Percentiles rank a stretch among this genome's conserved stretches.
Evolutionary conservation across 2,113 vertebrate genomes (phyloP).

Genomic region (Aramus guarauna): DNA sequence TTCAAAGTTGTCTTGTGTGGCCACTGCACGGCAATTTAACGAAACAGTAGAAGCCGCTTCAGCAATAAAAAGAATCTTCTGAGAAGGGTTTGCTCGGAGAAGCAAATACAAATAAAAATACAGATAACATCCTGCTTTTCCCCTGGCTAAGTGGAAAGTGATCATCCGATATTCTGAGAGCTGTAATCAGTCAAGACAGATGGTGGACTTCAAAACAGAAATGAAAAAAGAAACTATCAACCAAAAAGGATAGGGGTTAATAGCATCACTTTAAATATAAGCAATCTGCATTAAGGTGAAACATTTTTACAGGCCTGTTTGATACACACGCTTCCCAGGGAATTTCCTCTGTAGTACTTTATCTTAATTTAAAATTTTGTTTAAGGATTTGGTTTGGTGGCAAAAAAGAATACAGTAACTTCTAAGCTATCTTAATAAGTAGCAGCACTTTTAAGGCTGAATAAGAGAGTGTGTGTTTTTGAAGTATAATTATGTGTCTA

Average conservation of each 20-base stretch:
- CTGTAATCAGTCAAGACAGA: conserved; percentile 43
- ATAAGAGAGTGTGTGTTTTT: neutral
- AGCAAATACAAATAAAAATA: neutral
- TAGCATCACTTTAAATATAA: conserved; percentile 31
- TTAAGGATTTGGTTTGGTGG: conserved; percentile 37
- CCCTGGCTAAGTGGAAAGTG: neutral
- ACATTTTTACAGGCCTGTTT: conserved; percentile 8
- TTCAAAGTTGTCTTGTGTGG: neutral
- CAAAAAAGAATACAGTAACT: conserved; percentile 19
- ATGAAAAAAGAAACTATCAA: conserved; percentile 21
- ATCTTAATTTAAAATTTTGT: conserved; percentile 61
- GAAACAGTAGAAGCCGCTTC: neutral
- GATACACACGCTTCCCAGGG: conserved; percentile 3
- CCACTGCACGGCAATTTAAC: neutral
- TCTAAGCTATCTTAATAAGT: conserved; percentile 19
- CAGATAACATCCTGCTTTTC: neutral
- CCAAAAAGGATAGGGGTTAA: conserved; percentile 26
- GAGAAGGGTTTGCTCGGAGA: neutral
- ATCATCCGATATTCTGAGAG: neutral
- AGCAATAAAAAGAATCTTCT: neutral
- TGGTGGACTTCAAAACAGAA: conserved; percentile 52
- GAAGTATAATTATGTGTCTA: conserved; percentile 15
- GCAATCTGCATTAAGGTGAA: conserved; percentile 45
- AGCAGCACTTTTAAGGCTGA: conserved; percentile 34
- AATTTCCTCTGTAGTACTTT: conserved; percentile 27